phyloP scores from a whole-genome alignment of 2,888 invertebrate species.

The Athalia circularis region DNA sequence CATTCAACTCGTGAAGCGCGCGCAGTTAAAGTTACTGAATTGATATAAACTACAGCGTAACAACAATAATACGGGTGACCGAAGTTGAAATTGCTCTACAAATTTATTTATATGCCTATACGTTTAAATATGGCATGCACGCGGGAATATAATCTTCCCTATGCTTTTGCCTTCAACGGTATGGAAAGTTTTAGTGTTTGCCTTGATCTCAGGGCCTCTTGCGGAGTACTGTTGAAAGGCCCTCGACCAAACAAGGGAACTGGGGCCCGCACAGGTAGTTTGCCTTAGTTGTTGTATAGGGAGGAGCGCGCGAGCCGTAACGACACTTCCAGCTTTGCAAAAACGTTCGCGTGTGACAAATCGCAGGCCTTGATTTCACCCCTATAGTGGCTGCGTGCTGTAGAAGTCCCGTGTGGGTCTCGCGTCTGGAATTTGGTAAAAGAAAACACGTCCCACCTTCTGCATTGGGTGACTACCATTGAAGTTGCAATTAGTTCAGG shows the following conservation, averaged over 20 bases:
- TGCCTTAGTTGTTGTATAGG: not conserved
- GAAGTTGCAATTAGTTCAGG: constrained; percentile 65
- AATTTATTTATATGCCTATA: not conserved
- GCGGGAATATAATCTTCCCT: not conserved
- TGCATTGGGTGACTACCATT: constrained; percentile 51
- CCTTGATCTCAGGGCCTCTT: constrained; percentile 35
- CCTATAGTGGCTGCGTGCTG: not conserved
- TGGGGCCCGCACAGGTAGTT: constrained; percentile 37
- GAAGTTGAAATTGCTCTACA: constrained; percentile 15
- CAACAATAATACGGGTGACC: constrained; percentile 13
- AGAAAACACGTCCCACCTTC: constrained; percentile 32
- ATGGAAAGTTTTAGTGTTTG: constrained; percentile 34
- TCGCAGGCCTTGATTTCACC: constrained; percentile 49
- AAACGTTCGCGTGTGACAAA: constrained; percentile 63
- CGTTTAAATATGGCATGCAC: not conserved
- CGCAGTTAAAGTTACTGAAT: constrained; percentile 12
- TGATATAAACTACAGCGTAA: constrained; percentile 19
- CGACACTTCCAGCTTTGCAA: constrained; percentile 55
- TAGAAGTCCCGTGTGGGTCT: constrained; percentile 1
- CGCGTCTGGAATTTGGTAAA: constrained; percentile 18
- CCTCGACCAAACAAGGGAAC: constrained; percentile 34
- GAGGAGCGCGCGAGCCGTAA: constrained; percentile 28
- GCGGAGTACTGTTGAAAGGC: not conserved
- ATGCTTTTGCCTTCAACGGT: not conserved
- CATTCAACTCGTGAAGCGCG: constrained; percentile 20